Evolutionary conservation across 1,140 invertebrate genomes (phyloP), one percentile per base, ranked within the genome.

Genomic region (Trichomalopsis sarcophagae): DNA sequence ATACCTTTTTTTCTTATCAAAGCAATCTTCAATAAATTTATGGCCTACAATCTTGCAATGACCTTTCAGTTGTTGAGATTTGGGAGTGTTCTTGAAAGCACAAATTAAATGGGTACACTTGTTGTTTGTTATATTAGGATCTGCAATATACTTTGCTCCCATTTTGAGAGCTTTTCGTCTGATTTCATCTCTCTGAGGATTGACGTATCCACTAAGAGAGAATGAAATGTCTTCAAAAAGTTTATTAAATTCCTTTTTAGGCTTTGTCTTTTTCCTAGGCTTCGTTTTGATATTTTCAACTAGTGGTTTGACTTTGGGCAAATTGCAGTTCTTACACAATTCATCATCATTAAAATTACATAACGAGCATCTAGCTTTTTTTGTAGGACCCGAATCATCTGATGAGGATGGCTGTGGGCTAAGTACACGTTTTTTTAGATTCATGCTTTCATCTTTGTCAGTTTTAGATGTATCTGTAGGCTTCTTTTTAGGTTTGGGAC

Each of bases 21-120:
- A 93, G 87, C 91, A 92, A 17, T 93, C 90, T 79, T 93, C 92
- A 71, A 93, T 91, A 82, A 91, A 93, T 21, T 69, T 84, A 81
- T 92, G 90, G 2, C 88, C 87, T n/a, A 93, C 89, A 84, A 93
- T 93, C 86, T 93, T 93, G 2, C 87, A 87, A 68, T 89, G 86
- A 27, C 89, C 89, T 74, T 90, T 91, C 1, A 93, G 86, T 81
- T 91, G 89, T 17, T 91, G 89, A 77, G 84, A 90, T 71, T 93
- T 93, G 17, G 93, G 93, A 68, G 93, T 93, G 84, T 93, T 93
- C 87, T 89, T 91, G 81, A 93, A 93, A 68, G 92, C 92, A 89
- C 92, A 93, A 21, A 93, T 90, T 21, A 93, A 89, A 88, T 93
- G 90, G 68, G 91, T 92, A 36, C 92, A 93, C 79, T 86, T 89